Base-by-base conservation (phyloP, 1,140 invertebrate species). In the Conus betulinus region DNA sequence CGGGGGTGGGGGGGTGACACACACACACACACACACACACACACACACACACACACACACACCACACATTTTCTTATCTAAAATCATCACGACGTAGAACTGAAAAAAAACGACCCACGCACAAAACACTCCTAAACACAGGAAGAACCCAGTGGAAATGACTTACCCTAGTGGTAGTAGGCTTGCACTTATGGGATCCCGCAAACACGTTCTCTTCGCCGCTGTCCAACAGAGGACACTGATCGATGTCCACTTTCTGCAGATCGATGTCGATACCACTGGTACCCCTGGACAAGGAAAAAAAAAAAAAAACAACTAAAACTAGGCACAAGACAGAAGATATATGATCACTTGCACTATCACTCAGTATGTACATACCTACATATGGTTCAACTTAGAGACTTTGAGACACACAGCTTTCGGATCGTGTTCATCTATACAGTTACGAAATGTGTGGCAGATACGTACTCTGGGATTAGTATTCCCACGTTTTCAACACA, bases 251-350 rank as follows among this genome's bases (percentile, higher is more conserved):
- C n/a, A 99, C 98, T 90, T 98, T 96, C 87, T 98, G 96, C 53
- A 99, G 96, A 96, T 99, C 98, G 87, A 99, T 98, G 94, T 99
- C 98, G 88, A 99, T 99, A 27, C 98, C 98, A 95, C 98, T 99
- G 13, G 98, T 99, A 0, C 98, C 98, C 95, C 98, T 99, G 96
- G 53, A 96, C 97, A 71, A 71, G 67, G 20, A 0, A 71, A 6
- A 23, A 71, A 23, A 15, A 20, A 71, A 10, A 7, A 39, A 39
- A 20, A 3, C 7, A 17, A 74, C 71, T n/a, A 25, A 6, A n/a
- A 8, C n/a, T n/a, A 17, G 8, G 71, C 17, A 74, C 17, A 74
- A 4, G 13, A 74, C 23, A 25, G 13, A 74, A n/a, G 1, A 8
- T 25, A 25, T 6, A 74, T 8, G 51, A 15, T 10, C 10, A 81